phyloP scores from a whole-genome alignment of 2,888 invertebrate genomes.

The Serrognathus titanus region DNA sequence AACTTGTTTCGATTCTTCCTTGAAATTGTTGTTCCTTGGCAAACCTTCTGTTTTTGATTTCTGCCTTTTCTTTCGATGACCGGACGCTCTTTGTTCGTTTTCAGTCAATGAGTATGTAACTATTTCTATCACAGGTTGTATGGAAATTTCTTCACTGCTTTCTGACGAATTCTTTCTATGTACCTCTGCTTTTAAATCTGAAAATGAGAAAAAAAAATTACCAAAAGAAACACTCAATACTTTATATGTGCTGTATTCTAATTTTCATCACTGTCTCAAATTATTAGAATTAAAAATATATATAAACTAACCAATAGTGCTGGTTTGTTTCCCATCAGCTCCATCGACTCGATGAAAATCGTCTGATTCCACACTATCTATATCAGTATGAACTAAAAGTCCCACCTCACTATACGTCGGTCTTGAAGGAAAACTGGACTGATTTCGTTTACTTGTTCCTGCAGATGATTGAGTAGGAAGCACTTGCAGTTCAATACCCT shows the following conservation, averaged over 20 bases:
- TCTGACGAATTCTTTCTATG: constrained; percentile 89
- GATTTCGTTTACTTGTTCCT: constrained; percentile 14
- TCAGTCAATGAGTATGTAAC: constrained; percentile 29
- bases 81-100: constrained; percentile 21
- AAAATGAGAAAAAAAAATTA: constrained; percentile 26
- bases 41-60: constrained; percentile 35
- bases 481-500: constrained; percentile 82
- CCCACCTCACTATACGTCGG: constrained; percentile 36
- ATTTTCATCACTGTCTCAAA: too few species aligned
- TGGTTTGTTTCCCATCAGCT: constrained; percentile 37
- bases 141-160: constrained; percentile 72
- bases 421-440: constrained; percentile 26
- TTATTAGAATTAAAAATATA: not conserved
- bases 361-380: constrained; percentile 48
- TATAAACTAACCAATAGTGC: constrained; percentile 41
- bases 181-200: constrained; percentile 89
- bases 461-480: constrained; percentile 47
- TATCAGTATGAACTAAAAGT: constrained; percentile 36
- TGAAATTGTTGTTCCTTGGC: constrained; percentile 28
- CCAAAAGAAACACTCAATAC: too few species aligned
- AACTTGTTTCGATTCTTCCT: constrained; percentile 37
- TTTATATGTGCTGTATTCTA: too few species aligned
- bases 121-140: constrained; percentile 52
- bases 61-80: constrained; percentile 28
- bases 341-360: constrained; percentile 41